These are phyloP conservation scores for Penelope pileata DNA, from an alignment of 2,113 vertebrate genomes.

Conservation along the genomic window DNA sequence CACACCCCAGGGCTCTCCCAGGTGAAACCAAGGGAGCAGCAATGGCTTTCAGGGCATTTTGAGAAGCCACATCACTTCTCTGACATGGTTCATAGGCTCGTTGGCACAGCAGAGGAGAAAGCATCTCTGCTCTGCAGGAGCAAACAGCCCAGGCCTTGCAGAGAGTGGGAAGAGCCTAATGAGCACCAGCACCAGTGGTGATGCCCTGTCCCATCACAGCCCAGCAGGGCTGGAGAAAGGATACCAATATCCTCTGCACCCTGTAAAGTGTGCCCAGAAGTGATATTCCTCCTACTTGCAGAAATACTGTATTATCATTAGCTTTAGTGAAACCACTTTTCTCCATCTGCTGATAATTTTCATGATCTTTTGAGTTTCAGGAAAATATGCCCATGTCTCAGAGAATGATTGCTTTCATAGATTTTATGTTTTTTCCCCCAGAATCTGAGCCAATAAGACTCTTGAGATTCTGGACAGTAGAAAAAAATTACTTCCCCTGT, in stretches of 20 bases:
- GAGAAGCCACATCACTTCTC: background rate
- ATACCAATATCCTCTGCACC: background rate
- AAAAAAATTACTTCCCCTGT: background rate
- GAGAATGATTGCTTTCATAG: background rate
- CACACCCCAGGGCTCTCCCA: too few relatives aligned
- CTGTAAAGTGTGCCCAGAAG: background rate
- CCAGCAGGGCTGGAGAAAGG: background rate
- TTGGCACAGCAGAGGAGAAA: background rate
- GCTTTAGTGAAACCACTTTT: background rate
- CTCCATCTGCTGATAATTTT: background rate
- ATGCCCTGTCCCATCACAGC: background rate
- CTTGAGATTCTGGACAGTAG: background rate
- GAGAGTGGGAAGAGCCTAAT: background rate
- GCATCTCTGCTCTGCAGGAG: background rate
- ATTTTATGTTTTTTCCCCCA: rapidly evolving
- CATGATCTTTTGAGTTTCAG: background rate
- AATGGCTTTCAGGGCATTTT: background rate
- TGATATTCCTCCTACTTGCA: background rate
- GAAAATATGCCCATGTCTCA: background rate
- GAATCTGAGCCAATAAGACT: background rate
- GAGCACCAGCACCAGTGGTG: background rate
- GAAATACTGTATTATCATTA: background rate
- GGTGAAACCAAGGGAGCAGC: background rate
- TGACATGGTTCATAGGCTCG: background rate
- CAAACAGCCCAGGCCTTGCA: background rate